Conservation (phyloP, 2,888 invertebrate genomes). For the Gymnoscelis rufifasciata region DNA sequence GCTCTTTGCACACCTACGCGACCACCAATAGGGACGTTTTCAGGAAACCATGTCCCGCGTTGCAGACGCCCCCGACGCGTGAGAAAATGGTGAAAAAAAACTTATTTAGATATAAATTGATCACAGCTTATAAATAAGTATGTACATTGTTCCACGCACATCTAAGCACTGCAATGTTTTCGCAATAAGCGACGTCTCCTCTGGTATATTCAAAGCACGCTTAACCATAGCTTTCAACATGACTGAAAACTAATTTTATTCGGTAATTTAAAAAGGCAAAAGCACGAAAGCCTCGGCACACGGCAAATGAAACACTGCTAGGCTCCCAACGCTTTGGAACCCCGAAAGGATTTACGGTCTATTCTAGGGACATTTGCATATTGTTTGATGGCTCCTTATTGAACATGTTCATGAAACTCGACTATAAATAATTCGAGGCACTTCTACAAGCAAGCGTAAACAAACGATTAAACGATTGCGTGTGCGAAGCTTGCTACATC, state of each 20-base stretch:
- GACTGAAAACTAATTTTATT: constrained; percentile 28
- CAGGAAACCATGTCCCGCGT: too few relatives aligned
- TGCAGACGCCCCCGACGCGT: too few relatives aligned
- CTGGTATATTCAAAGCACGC: constrained; percentile 56
- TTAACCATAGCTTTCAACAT: constrained; percentile 72
- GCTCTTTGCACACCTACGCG: too few relatives aligned
- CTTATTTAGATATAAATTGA: not conserved
- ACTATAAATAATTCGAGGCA: constrained; percentile 64
- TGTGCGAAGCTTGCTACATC: constrained; percentile 47
- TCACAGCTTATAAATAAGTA: constrained; percentile 4
- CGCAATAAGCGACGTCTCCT: constrained; percentile 51
- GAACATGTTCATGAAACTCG: constrained; percentile 67
- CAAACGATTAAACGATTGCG: constrained; percentile 67
- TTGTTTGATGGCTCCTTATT: constrained; percentile 67
- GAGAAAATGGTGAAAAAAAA: too few relatives aligned
- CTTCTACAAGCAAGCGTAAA: constrained; percentile 69
- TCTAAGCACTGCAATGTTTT: constrained; percentile 61
- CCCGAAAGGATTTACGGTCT: constrained; percentile 56
- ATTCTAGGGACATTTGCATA: constrained; percentile 66
- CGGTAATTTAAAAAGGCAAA: constrained; percentile 39
- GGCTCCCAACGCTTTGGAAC: constrained; percentile 48
- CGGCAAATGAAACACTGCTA: constrained; percentile 61
- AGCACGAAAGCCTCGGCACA: constrained; percentile 54
- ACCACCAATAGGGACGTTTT: too few relatives aligned
- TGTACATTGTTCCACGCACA: constrained; percentile 44